phyloP scores from a whole-genome alignment of 1,140 invertebrate species.

The Gryon sp. region DNA sequence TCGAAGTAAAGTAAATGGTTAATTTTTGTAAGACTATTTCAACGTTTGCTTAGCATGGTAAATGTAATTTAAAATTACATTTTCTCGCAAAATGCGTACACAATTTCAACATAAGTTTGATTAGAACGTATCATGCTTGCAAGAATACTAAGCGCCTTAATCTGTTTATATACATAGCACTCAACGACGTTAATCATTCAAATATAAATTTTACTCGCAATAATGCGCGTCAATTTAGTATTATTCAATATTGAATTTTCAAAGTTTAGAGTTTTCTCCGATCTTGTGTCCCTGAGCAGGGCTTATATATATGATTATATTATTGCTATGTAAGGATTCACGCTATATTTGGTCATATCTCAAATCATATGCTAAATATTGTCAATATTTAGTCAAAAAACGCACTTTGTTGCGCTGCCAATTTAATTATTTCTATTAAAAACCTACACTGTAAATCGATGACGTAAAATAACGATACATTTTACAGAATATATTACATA shows the following conservation, averaged over 20 bases:
- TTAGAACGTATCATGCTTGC: conserved; percentile 20
- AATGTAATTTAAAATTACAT: conserved; percentile 6
- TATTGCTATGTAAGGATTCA: conserved; percentile 47
- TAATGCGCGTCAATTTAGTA: conserved; percentile 36
- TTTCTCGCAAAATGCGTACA: background rate
- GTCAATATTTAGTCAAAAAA: no score
- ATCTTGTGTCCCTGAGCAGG: conserved; percentile 48
- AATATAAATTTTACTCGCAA: conserved; percentile 44
- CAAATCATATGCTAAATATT: conserved; percentile 47
- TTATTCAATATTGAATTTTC: conserved; percentile 52
- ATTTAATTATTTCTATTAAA: no score
- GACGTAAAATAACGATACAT: no score
- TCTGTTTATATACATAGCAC: conserved; percentile 33
- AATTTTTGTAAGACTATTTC: no score
- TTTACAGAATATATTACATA: no score
- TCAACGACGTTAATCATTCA: conserved; percentile 33
- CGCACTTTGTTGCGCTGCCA: no score
- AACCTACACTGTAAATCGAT: no score
- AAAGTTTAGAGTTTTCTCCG: conserved; percentile 29
- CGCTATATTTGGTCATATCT: conserved; percentile 39
- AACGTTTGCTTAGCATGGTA: no score
- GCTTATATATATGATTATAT: conserved; percentile 53
- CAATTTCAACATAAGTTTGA: conserved; percentile 15
- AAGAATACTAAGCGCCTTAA: conserved; percentile 21
- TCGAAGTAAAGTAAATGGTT: no score